Evolutionary conservation across 2,888 invertebrate species (phyloP), one percentile per base, ranked within the genome.

Genomic region (Lasioglossum zephyrum): DNA sequence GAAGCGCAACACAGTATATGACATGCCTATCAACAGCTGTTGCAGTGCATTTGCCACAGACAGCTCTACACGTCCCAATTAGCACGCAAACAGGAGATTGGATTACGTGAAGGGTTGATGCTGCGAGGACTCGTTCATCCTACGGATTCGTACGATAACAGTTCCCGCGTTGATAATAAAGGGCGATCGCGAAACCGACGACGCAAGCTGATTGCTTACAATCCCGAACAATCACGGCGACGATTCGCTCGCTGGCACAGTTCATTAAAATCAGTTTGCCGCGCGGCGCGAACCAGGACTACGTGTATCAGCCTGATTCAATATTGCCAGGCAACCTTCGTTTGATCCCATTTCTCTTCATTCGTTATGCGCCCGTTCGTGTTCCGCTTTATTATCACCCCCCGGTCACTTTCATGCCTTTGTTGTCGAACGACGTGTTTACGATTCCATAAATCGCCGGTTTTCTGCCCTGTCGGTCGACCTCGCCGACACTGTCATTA

Each of bases 211-310:
- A 88, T 88, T 88, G 86, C 82, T 76, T 41, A 80, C 77, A 81
- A 86, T 88, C 80, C 69, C 82, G 74, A 78, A 74, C 82, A 89
- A 88, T 88, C 88, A 57, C 31, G 18, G 72, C 83, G 79, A 79
- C 60, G 75, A 77, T 84, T 88, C 81, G 81, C 82, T 89, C 79
- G 57, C 82, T 85, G 87, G 57, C 66, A 79, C 81, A 53, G 39
- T 84, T 86, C 85, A 75, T 85, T 86, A 76, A 49, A 81, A 81
- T 85, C 85, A 86, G 78, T 85, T 86, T 81, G 78, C 31, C 22
- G 69, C 22, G 69, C n/a, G 39, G 36, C n/a, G 26, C 44, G 60
- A 75, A 63, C 75, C 75, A 31, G 66, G 53, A 79, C 84, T 80
- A 63, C 63, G 18, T 31, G n/a, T 53, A 85, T 79, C 73, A 60